Percentiles rank a stretch among this genome's conserved stretches.
Evolutionary conservation across 2,888 invertebrate genomes (phyloP).

Genomic region (Trichopoda pennipes): DNA sequence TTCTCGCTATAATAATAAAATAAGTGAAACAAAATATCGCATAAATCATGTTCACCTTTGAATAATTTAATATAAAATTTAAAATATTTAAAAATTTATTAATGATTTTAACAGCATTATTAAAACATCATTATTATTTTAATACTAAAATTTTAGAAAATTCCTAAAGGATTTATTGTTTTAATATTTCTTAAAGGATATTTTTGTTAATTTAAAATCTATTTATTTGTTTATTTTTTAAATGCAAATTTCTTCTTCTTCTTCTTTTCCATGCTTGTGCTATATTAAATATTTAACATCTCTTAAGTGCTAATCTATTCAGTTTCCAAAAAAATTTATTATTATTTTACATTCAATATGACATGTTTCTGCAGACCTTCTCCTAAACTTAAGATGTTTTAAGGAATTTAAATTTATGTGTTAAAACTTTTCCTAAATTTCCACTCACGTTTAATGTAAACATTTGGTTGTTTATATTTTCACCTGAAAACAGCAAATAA

Average conservation of each 20-base stretch:
- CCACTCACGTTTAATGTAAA: slow-evolving; percentile 53
- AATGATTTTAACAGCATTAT: too few relatives aligned
- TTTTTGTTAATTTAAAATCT: background rate
- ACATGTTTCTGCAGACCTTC: slow-evolving; percentile 7
- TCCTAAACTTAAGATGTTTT: background rate
- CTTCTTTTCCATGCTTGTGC: background rate
- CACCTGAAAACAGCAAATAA: background rate
- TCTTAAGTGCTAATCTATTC: slow-evolving; percentile 66
- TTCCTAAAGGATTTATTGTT: too few relatives aligned
- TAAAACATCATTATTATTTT: too few relatives aligned
- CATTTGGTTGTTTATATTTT: slow-evolving; percentile 3
- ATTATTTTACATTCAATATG: slow-evolving; percentile 49
- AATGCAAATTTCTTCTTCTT: background rate
- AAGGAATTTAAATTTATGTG: slow-evolving; percentile 16
- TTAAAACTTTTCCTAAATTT: slow-evolving; percentile 40
- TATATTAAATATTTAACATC: slow-evolving; percentile 52
- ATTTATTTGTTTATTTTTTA: background rate
- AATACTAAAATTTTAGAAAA: too few relatives aligned
- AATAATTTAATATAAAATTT: too few relatives aligned
- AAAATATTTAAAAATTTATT: too few relatives aligned
- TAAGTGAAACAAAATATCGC: too few relatives aligned
- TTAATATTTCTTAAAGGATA: too few relatives aligned
- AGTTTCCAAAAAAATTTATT: slow-evolving; percentile 63
- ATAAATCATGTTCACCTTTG: too few relatives aligned
- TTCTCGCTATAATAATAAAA: too few relatives aligned